Evolutionary conservation across 1,140 invertebrate genomes (phyloP).

Genomic region (Zaprionus kolodkinae): DNA sequence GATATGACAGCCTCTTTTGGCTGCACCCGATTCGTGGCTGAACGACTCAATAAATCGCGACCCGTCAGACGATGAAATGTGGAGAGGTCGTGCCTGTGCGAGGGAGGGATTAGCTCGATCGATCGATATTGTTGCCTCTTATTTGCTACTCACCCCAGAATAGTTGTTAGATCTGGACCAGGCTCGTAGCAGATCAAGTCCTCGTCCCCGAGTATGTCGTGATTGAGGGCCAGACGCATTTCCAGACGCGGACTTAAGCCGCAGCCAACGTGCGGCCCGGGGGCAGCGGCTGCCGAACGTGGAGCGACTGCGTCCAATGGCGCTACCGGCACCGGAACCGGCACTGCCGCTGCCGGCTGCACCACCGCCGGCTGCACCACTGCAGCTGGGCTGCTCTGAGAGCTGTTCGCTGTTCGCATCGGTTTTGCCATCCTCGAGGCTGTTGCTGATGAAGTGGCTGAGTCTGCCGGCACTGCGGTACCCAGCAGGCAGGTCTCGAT

Average conservation of each 20-base stretch:
- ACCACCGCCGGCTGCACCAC: not conserved
- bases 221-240: constrained; percentile 86
- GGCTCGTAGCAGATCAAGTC: constrained; percentile 84
- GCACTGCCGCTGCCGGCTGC: no score
- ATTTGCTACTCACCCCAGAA: constrained; percentile 76
- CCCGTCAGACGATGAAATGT: constrained; percentile 84
- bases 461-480: constrained; percentile 58
- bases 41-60: constrained; percentile 84
- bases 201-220: constrained; percentile 84
- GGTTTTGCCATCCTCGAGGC: constrained; percentile 84
- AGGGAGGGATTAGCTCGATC: not conserved
- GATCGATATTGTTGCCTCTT: not conserved
- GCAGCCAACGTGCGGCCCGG: constrained; percentile 74
- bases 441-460: constrained; percentile 82
- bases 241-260: constrained; percentile 86
- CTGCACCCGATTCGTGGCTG: constrained; percentile 81
- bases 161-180: constrained; percentile 84
- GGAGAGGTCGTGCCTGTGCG: constrained; percentile 83
- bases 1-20: constrained; percentile 84
- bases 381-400: constrained; percentile 60
- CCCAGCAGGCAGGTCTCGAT: constrained; percentile 83
- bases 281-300: constrained; percentile 85
- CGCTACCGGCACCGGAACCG: not conserved
- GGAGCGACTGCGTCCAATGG: constrained; percentile 59
- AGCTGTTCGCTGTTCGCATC: constrained; percentile 60